Evolutionary conservation across 2,113 vertebrate genomes (phyloP).

Genomic region (Mesembrinibis cayennensis): DNA sequence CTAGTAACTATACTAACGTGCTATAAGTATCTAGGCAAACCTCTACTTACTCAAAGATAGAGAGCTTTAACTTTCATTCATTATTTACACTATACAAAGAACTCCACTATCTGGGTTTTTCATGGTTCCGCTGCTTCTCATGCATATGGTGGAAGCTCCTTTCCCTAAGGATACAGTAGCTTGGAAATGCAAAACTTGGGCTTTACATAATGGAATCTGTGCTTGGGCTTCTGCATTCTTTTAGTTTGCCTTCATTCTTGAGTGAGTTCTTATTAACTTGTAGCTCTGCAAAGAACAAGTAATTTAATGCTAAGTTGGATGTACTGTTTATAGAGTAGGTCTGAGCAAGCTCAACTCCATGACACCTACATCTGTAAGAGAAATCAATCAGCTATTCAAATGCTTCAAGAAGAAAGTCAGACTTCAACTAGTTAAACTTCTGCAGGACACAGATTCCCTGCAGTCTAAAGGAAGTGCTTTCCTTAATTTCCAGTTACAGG

Average conservation of each 20-base stretch:
- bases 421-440: background rate
- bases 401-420: background rate
- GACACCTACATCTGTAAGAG: background rate
- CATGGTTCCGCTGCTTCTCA: background rate
- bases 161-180: background rate
- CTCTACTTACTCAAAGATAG: background rate
- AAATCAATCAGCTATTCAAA: background rate
- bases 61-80: background rate
- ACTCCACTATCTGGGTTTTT: background rate
- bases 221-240: background rate
- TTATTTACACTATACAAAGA: conserved; percentile 11
- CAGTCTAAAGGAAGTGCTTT: background rate
- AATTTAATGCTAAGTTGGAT: background rate
- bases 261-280: background rate
- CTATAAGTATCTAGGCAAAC: background rate
- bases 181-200: background rate
- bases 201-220: background rate
- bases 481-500: background rate
- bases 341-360: background rate
- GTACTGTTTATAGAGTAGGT: background rate
- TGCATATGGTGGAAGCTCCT: background rate
- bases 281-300: background rate
- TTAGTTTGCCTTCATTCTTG: background rate
- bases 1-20: background rate
- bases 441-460: background rate